Evolutionary conservation across 2,797 vertebrate species (phyloP), one percentile per base, ranked within the genome.

Genomic region (Vipera ursinii): DNA sequence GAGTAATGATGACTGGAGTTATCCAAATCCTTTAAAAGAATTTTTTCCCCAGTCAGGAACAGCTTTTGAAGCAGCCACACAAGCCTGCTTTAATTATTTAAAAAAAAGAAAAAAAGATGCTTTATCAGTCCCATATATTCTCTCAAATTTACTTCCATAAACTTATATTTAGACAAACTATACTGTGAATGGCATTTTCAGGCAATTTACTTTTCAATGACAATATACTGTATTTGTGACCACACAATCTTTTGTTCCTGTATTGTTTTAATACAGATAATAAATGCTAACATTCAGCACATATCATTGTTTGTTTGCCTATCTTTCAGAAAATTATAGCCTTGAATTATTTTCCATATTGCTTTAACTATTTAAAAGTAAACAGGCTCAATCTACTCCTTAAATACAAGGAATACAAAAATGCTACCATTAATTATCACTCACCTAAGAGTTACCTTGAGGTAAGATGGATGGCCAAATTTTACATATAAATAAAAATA

Each of bases 381-480:
- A 51, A 69, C 91, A 87, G 0, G 63, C 82, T 92, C 91, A 2
- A 13, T 92, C 5, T 85, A 78, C 91, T 59, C 78, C 63, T 73
- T 20, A 89, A 94, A 92, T 96, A 90, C 12, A 93, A 93, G 82
- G 91, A 38, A 7, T 20, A 38, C 3, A 88, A 53, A 48, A 93
- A 69, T 93, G 17, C 89, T 89, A 44, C 20, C 53, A 87, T 91
- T 92, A 92, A 14, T 92, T 89, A 13, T 85, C 28, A 93, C 0
- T 5, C 5, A 8, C 28, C 63, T n/a, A 69, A 69, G 63, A 15
- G 28, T 69, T 32, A 69, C 28, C 12, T n/a, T 65, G 13, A 10
- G 2, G 2, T 65, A 65, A 65, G 28, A 65, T n/a, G 28, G 63
- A 4, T 2, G 2, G 13, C 63, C 63, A 65, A 65, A 65, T 65